phyloP scores from a whole-genome alignment of 2,797 vertebrate species.

The Iguana delicatissima region DNA sequence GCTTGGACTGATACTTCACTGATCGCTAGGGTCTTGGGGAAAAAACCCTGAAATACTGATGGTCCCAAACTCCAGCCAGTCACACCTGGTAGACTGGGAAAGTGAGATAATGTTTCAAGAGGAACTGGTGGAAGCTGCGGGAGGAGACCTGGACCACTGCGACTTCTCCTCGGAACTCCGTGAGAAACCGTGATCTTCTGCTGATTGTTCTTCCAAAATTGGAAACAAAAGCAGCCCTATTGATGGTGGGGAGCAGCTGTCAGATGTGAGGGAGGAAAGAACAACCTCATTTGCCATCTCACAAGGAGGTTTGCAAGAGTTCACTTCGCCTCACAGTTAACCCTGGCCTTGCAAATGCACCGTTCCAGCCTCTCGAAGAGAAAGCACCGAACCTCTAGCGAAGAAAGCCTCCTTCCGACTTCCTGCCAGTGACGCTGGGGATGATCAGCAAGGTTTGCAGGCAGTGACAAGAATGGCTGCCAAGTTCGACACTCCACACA shows the following conservation, averaged over 20 bases:
- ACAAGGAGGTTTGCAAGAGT: too few species aligned
- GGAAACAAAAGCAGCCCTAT: not conserved
- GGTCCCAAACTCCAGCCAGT: too few species aligned
- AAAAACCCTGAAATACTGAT: too few species aligned
- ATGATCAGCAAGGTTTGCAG: slow-evolving; percentile 73
- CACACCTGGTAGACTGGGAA: too few species aligned
- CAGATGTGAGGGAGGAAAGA: not conserved
- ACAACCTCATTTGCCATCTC: not conserved
- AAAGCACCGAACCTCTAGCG: slow-evolving; percentile 34
- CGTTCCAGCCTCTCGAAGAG: not conserved
- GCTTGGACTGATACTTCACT: too few species aligned
- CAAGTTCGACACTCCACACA: slow-evolving; percentile 71
- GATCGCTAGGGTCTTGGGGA: too few species aligned
- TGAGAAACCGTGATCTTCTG: not conserved
- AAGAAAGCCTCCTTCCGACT: slow-evolving; percentile 46
- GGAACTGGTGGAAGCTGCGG: too few species aligned
- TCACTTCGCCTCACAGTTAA: not conserved
- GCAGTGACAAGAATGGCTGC: slow-evolving; percentile 36
- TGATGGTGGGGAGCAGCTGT: not conserved
- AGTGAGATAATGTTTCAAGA: not conserved
- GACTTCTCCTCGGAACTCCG: not conserved
- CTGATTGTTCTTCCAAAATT: not conserved
- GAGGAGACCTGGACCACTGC: not conserved
- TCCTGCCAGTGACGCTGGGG: slow-evolving; percentile 64
- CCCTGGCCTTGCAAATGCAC: too few species aligned